phyloP scores from a whole-genome alignment of 2,113 vertebrate species.

The Muntiacus muntjak region DNA sequence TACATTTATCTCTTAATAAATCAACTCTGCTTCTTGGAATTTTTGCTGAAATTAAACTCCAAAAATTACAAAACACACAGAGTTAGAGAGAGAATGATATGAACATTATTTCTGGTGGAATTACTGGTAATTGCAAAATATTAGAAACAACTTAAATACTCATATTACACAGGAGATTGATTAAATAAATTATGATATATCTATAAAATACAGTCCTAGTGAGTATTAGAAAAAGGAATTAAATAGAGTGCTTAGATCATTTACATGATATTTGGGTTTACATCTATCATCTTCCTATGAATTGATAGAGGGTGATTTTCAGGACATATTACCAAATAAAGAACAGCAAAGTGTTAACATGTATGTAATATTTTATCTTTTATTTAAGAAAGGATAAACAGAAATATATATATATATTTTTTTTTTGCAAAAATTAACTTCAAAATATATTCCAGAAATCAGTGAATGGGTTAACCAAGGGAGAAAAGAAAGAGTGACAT shows the following conservation, averaged over 20 bases:
- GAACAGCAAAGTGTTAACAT: not conserved
- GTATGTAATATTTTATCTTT: not conserved
- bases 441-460: not conserved
- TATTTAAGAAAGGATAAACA: not conserved
- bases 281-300: not conserved
- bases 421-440: not conserved
- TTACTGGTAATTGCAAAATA: not conserved
- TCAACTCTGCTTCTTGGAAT: not conserved
- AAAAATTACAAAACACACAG: not conserved
- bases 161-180: not conserved
- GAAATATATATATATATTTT: not conserved
- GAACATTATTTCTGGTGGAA: not conserved
- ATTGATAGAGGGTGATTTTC: not conserved
- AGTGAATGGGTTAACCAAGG: not conserved
- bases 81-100: not conserved
- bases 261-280: not conserved
- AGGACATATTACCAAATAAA: not conserved
- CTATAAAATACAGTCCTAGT: not conserved
- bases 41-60: slow-evolving; percentile 1
- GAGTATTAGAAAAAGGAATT: not conserved
- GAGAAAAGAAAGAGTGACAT: not conserved
- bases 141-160: not conserved
- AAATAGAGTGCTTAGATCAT: not conserved
- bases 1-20: not conserved
- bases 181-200: not conserved